Evolutionary conservation across 2,113 vertebrate genomes (phyloP), one percentile per base, ranked within the genome.

Genomic region (Cynoglossus semilaevis): DNA sequence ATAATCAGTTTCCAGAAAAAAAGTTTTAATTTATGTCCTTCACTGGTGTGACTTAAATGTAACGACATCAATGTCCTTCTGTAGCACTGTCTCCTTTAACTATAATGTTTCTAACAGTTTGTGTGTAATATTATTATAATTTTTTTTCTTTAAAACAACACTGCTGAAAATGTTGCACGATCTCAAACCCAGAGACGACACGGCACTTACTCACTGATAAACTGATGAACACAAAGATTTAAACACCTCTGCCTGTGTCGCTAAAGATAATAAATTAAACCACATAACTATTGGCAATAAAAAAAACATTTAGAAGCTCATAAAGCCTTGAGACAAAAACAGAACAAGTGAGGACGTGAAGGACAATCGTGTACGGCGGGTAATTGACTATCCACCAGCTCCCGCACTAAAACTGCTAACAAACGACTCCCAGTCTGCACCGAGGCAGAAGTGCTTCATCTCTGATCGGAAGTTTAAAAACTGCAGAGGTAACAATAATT

Each of bases 401-500:
- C 11, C 16, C 52, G 16, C 19, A 43, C 42, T 22, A 37, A 57
- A 58, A 62, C 16, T 18, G 46, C 16, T 50, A 42, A 63, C 44
- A 52, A 69, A 63, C 35, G 15, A 15, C 29, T 54, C 50, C 18
- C 8, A 18, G 64, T 49, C 50, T 14, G 3, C 34, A 50, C 51
- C 1, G 51, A 8, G 34, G 15, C 34, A 63, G n/a, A 48, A 64
- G 42, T 44, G 35, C 69, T 53, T 58, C 36, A 60, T 42, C 37
- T 63, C 18, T 46, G 45, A 70, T 55, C 40, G 19, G 15, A 19
- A 22, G 34, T 36, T 60, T 59, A 43, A 54, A 64, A 49, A 22
- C 53, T 42, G 19, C 51, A n/a, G n/a, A n/a, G n/a, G n/a, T n/a
- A n/a, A n/a, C n/a, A n/a, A n/a, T n/a, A n/a, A n/a, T n/a, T n/a